Conservation (phyloP, 2,113 vertebrate genomes). For the Xenopus borealis region DNA sequence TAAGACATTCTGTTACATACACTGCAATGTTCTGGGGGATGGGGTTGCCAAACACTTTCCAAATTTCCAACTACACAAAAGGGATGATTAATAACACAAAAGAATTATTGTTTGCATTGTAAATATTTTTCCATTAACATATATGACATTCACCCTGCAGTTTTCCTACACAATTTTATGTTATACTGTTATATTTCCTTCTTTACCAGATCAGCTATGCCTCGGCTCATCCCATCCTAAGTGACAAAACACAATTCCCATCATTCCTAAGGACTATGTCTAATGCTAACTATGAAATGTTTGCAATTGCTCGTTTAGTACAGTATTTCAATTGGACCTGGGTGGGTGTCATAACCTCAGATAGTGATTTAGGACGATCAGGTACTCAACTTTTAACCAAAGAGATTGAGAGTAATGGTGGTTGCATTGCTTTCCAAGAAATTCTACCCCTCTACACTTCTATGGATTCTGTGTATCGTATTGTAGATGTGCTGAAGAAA, state of each 20-base stretch:
- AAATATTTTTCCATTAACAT: no score
- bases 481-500: constrained; percentile 17
- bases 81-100: no score
- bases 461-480: constrained; percentile 21
- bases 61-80: no score
- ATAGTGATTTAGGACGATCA: constrained; percentile 33
- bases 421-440: constrained; percentile 27
- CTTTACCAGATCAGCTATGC: constrained; percentile 26
- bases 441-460: constrained; percentile 21
- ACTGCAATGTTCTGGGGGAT: no score
- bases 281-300: constrained; percentile 30
- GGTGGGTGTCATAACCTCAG: constrained; percentile 25
- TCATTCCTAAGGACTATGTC: constrained; percentile 31
- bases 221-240: constrained; percentile 17
- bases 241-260: constrained; percentile 34
- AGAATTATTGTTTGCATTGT: no score
- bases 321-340: constrained; percentile 36
- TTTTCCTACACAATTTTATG: no score
- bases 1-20: no score
- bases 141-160: no score
- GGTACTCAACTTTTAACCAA: constrained; percentile 21
- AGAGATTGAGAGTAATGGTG: constrained; percentile 24
- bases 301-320: constrained; percentile 26
- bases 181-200: background rate
- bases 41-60: no score